Base-by-base conservation (phyloP, 1,140 invertebrate species). In the Drosophila repletoides region DNA sequence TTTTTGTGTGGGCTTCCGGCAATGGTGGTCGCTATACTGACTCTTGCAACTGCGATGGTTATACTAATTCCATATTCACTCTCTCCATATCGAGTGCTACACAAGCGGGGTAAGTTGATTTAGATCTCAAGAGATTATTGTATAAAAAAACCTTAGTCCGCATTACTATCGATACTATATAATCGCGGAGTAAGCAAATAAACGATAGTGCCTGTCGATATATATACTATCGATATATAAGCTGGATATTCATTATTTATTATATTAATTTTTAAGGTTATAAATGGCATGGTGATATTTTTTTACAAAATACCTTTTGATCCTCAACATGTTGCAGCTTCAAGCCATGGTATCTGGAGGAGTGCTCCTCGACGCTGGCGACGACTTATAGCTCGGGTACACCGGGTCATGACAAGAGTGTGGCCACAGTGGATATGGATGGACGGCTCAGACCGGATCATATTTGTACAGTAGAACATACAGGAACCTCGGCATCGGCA, bases 1-100 rank as follows among this genome's bases (percentile, higher is more conserved):
- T 99, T 75, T 99, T 99, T 90, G 97, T 99, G 0, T 99, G 98
- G 98, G 98, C 98, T 1, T 98, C 97, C 3, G 98, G 98, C 6
- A 99, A 99, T 90, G 98, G 98, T 21, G 98, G 98, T 9, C 93
- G 97, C 43, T 95, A 98, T 87, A 96, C 96, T 3, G 98, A 99
- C 86, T 98, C 97, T 2, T 99, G 98, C 90, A 99, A 99, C 90
- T 99, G 98, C 92, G 98, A 99, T 90, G 98, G 98, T 7, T 99
- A 99, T 90, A 99, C 98, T 7, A 99, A 99, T 83, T 98, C 97
- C 76, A 99, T 99, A 81, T 99, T 99, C 91, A 99, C 98, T 0
- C 91, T 99, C 19, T 98, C 97, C 49, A 99, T 99, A 76, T 98
- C 96, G 12, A 98, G 97, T 86, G 98, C 98, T 0, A 99, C 98